Evolutionary conservation across 2,113 vertebrate species (phyloP).

Genomic region (Pseudorasbora parva): DNA sequence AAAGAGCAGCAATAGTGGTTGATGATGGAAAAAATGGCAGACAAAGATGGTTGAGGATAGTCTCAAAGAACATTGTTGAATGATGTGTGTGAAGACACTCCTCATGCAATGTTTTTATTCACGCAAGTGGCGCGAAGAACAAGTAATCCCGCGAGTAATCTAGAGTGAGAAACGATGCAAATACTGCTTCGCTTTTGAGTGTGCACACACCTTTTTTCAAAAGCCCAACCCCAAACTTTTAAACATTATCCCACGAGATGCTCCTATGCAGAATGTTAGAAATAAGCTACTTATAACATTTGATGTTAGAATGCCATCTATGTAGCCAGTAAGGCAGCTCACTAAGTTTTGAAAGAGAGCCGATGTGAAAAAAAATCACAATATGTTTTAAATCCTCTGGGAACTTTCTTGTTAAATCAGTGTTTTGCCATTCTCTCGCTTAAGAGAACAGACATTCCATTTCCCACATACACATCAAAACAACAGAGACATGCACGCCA

Average conservation of each 20-base stretch:
- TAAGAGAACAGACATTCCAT: conserved; percentile 28
- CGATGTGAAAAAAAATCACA: conserved; percentile 22
- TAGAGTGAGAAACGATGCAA: too few species aligned
- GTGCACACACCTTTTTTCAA: not conserved
- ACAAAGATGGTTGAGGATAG: too few species aligned
- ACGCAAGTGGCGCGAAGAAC: too few species aligned
- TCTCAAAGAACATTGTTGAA: too few species aligned
- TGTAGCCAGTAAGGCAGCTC: not conserved
- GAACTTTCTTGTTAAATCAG: conserved; percentile 43
- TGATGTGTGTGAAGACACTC: too few species aligned
- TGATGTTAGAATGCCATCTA: not conserved
- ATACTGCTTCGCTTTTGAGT: too few species aligned
- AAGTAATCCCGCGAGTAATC: too few species aligned
- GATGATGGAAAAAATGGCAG: too few species aligned
- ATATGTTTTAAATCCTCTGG: conserved; percentile 42
- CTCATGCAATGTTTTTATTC: too few species aligned
- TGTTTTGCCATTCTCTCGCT: conserved; percentile 34
- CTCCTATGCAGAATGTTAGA: not conserved
- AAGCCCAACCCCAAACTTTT: not conserved
- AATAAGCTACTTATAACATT: not conserved
- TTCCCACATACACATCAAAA: conserved; percentile 46
- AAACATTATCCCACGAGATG: not conserved
- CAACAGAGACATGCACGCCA: conserved; percentile 38
- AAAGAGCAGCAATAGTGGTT: too few species aligned
- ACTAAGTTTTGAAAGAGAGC: not conserved